A percentile compares a stretch with the other conserved stretches of the same genome.
Evolutionary conservation across 2,888 invertebrate species (phyloP).

Genomic region (Elmis aenea): DNA sequence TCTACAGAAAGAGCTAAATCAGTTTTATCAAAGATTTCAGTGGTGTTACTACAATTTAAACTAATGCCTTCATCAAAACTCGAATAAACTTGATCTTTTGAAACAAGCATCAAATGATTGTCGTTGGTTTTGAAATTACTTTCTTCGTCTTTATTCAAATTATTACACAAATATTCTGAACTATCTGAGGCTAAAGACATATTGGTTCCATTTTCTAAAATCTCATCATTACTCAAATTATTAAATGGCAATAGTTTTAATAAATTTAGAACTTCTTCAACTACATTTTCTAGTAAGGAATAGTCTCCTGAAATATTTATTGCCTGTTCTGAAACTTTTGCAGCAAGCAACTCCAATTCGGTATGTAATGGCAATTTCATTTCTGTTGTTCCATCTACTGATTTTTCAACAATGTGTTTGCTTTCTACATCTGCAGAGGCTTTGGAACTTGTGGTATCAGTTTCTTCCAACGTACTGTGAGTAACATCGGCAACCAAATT

Average conservation of each 20-base stretch:
- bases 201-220: conserved; percentile 26
- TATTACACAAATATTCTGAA: neutral
- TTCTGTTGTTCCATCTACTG: neutral
- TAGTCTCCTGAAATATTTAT: conserved; percentile 14
- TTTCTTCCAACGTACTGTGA: neutral
- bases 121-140: neutral
- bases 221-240: conserved; percentile 13
- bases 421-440: neutral
- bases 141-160: neutral
- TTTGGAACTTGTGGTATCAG: neutral
- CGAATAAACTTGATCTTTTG: neutral
- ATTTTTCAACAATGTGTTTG: neutral
- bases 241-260: conserved; percentile 13
- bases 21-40: conserved; percentile 4
- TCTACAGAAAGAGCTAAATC: conserved; percentile 11
- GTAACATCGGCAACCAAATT: conserved; percentile 18
- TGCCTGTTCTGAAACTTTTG: conserved; percentile 16
- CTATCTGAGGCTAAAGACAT: conserved; percentile 7
- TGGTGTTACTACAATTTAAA: neutral
- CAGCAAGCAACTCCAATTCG: conserved; percentile 13
- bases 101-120: neutral
- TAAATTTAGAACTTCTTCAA: conserved; percentile 16
- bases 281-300: conserved; percentile 12
- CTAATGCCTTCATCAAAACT: conserved; percentile 4
- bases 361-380: neutral